Percentiles rank a stretch among this genome's conserved stretches.
Conservation (phyloP, 2,113 vertebrate genomes). For the Loxodonta africana region DNA sequence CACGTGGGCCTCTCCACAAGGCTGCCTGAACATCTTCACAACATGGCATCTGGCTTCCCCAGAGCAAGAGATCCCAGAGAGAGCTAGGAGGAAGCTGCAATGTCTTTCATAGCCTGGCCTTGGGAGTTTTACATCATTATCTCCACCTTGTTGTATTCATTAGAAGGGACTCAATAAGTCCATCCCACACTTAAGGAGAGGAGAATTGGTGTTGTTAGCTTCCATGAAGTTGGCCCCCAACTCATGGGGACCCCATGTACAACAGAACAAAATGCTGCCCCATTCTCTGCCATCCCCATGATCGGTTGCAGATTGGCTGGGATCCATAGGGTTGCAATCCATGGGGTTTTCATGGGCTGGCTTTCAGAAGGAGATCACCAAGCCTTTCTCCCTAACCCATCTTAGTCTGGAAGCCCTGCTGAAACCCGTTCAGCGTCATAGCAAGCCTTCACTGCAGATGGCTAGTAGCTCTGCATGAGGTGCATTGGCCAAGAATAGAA, state of each 20-base stretch:
- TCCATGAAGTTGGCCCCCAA: no score
- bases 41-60: background rate
- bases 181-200: no score
- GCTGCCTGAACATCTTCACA: background rate
- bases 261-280: no score
- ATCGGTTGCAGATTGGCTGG: background rate
- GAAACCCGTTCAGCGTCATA: background rate
- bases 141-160: background rate
- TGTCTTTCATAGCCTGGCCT: background rate
- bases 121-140: background rate
- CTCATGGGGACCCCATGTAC: no score
- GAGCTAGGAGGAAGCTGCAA: background rate
- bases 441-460: background rate
- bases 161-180: background rate
- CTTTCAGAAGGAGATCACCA: background rate
- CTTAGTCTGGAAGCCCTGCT: background rate
- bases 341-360: background rate
- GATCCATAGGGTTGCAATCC: no score
- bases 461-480: background rate
- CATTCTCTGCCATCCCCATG: background rate
- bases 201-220: no score
- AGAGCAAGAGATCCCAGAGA: no score
- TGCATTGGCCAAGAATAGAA: background rate
- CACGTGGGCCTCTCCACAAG: rapidly evolving
- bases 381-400: background rate